Conservation (phyloP, 2,113 vertebrate species). For the Craseonycteris thonglongyai region DNA sequence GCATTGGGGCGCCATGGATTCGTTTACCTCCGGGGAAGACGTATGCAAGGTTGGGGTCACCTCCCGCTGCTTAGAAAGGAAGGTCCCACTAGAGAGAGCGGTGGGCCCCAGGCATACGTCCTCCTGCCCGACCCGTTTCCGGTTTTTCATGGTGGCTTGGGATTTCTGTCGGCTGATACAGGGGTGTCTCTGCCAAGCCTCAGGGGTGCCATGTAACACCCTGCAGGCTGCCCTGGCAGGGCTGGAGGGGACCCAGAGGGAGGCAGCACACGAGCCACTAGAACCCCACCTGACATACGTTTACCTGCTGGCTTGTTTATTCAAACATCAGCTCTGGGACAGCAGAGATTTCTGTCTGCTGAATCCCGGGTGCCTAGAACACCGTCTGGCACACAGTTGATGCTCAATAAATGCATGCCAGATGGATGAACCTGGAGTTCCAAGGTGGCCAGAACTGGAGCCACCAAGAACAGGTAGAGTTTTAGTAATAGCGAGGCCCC, state of each 20-base stretch:
- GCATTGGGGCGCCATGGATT: slow-evolving; percentile 1
- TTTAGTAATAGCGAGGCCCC: too few relatives aligned
- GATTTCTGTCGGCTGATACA: slow-evolving; percentile 50
- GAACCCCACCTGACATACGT: rapidly evolving
- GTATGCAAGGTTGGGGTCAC: neutral
- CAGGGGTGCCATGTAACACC: slow-evolving; percentile 52
- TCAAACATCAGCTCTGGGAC: neutral
- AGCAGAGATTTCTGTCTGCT: neutral
- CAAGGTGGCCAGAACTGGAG: neutral
- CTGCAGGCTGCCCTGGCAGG: slow-evolving; percentile 67
- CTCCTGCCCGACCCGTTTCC: neutral
- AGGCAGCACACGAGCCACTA: rapidly evolving
- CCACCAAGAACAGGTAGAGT: neutral
- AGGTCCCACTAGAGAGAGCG: neutral
- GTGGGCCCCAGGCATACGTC: neutral
- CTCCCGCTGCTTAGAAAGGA: neutral
- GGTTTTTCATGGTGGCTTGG: slow-evolving; percentile 17
- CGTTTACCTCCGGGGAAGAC: slow-evolving; percentile 32
- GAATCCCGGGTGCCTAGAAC: neutral
- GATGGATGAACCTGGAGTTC: neutral
- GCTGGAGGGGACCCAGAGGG: slow-evolving; percentile 45
- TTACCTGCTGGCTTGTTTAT: neutral
- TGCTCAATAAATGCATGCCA: neutral
- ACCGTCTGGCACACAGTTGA: neutral
- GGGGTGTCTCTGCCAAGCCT: slow-evolving; percentile 27